Conservation (phyloP, 2,888 invertebrate genomes). For the Keiferia lycopersicella region DNA sequence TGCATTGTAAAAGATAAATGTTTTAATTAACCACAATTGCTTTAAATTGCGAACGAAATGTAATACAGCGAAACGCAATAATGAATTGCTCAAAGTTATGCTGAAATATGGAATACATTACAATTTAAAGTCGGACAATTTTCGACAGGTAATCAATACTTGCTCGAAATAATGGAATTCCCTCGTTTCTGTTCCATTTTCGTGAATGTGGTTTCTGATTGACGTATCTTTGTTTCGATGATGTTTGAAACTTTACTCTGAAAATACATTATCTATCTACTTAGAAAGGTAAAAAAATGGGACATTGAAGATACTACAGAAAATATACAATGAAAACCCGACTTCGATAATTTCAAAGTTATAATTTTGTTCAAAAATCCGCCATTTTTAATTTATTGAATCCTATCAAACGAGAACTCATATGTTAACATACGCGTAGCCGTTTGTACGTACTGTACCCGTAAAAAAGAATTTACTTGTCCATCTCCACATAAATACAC, state of each 20-base stretch:
- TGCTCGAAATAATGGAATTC: not conserved
- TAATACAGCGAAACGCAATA: slow-evolving; percentile 22
- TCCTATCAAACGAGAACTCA: no score
- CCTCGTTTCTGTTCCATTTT: not conserved
- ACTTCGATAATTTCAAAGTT: no score
- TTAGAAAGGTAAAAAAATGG: no score
- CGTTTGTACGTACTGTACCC: no score
- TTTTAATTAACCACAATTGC: slow-evolving; percentile 28
- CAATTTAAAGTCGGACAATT: not conserved
- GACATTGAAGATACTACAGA: no score
- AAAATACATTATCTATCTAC: not conserved
- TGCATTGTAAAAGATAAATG: not conserved
- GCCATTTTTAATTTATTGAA: no score
- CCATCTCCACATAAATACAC: no score
- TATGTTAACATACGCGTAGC: no score
- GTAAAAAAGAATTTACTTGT: no score
- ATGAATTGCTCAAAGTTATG: slow-evolving; percentile 10
- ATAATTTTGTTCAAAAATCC: no score
- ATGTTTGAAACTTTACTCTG: not conserved
- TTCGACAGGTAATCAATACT: not conserved
- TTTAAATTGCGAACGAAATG: slow-evolving; percentile 23
- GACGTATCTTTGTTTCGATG: not conserved
- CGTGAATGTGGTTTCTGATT: not conserved
- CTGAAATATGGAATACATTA: slow-evolving; percentile 15
- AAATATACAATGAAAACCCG: no score